These are phyloP conservation scores for Melanotaenia boesemani DNA, from an alignment of 2,797 vertebrate species.

Conservation along the genomic window DNA sequence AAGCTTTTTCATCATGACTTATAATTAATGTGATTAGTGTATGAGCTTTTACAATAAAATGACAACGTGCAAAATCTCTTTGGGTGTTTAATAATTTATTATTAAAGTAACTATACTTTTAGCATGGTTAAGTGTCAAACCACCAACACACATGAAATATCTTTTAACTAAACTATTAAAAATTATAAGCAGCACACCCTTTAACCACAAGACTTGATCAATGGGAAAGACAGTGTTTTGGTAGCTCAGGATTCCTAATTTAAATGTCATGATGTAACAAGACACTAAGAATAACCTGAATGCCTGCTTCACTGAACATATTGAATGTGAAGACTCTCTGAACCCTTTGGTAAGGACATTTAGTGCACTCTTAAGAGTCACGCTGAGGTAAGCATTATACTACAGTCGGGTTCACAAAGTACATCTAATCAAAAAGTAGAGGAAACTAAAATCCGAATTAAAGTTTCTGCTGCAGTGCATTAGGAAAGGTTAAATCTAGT, in stretches of 20 bases:
- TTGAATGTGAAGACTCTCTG: conserved; percentile 33
- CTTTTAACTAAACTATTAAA: too few species aligned
- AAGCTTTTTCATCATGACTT: conserved; percentile 50
- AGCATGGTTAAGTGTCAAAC: not conserved
- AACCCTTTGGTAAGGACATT: conserved; percentile 34
- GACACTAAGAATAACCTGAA: conserved; percentile 10
- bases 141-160: too few species aligned
- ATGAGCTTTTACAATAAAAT: conserved; percentile 70
- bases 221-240: not conserved
- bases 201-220: not conserved
- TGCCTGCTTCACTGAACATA: not conserved
- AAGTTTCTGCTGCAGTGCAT: too few species aligned
- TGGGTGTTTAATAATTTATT: conserved; percentile 38
- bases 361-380: conserved; percentile 12
- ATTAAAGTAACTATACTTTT: conserved; percentile 15
- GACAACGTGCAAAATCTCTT: conserved; percentile 28
- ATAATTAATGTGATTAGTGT: conserved; percentile 61
- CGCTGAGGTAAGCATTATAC: conserved; percentile 1
- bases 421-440: not conserved
- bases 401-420: conserved; percentile 21
- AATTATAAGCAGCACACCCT: not conserved
- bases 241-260: conserved; percentile 3
- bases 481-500: too few species aligned
- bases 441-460: not conserved
- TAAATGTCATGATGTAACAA: conserved; percentile 18